Evolutionary conservation across 2,888 invertebrate species (phyloP).

Genomic region (Epirrita christyi): DNA sequence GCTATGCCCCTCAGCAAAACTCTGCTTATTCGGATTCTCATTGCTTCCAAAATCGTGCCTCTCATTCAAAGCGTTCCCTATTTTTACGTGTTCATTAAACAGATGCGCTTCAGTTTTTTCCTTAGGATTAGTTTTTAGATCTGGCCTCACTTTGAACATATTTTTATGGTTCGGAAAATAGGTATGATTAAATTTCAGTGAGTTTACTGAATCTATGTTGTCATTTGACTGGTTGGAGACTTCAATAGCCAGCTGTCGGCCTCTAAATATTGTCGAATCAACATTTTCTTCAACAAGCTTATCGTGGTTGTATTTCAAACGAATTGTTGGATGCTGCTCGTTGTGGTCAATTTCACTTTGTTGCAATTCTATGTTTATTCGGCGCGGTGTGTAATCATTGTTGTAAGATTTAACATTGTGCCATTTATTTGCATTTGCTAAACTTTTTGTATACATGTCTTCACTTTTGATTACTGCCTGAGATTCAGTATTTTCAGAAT

Average conservation of each 20-base stretch:
- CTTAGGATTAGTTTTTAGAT: slow-evolving; percentile 30
- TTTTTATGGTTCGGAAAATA: slow-evolving; percentile 53
- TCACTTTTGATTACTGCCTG: slow-evolving; percentile 38
- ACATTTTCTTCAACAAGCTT: slow-evolving; percentile 48
- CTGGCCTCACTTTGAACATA: slow-evolving; percentile 33
- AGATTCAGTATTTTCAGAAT: slow-evolving; percentile 39
- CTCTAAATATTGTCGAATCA: slow-evolving; percentile 52
- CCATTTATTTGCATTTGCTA: slow-evolving; percentile 67
- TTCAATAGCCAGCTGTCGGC: slow-evolving; percentile 56
- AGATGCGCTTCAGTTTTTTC: slow-evolving; percentile 34
- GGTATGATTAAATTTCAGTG: slow-evolving; percentile 69
- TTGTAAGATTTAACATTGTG: slow-evolving; percentile 70
- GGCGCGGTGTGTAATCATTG: slow-evolving; percentile 65
- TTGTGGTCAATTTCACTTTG: slow-evolving; percentile 39
- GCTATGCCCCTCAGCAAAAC: slow-evolving; percentile 68
- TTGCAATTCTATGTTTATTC: slow-evolving; percentile 52
- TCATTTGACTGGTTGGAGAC: slow-evolving; percentile 61
- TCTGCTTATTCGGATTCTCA: slow-evolving; percentile 59
- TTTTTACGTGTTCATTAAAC: slow-evolving; percentile 69
- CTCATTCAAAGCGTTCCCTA: slow-evolving; percentile 75
- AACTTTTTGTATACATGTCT: slow-evolving; percentile 60
- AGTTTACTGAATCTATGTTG: slow-evolving; percentile 55
- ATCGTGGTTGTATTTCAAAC: slow-evolving; percentile 61
- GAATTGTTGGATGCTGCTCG: slow-evolving; percentile 54
- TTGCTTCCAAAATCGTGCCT: slow-evolving; percentile 56